Evolutionary conservation across 1,140 invertebrate genomes (phyloP).

Genomic region (Ridgeia piscesae): DNA sequence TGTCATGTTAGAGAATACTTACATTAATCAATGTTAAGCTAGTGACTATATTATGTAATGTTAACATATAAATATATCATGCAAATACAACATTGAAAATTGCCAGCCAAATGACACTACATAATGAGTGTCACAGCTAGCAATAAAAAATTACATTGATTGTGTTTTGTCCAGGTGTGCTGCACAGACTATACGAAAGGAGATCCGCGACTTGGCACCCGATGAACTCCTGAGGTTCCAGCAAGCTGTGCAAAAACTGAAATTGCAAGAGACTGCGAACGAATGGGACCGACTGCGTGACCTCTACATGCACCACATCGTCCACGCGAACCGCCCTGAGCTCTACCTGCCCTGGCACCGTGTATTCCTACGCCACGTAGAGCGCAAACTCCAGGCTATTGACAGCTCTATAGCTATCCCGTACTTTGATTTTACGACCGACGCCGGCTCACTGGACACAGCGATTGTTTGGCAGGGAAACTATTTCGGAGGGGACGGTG

Average conservation of each 20-base stretch:
- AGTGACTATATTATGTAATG: no score
- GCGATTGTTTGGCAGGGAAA: constrained; percentile 52
- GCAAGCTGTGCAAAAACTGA: constrained; percentile 41
- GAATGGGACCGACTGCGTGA: constrained; percentile 49
- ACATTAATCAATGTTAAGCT: no score
- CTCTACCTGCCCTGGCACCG: constrained; percentile 52
- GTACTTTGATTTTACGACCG: constrained; percentile 55
- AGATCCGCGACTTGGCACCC: constrained; percentile 47
- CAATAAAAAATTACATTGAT: not conserved
- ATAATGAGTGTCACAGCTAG: no score
- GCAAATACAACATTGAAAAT: no score
- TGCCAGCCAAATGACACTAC: no score
- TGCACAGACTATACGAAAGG: constrained; percentile 40
- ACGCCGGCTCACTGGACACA: constrained; percentile 44
- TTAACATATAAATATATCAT: no score
- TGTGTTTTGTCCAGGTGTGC: constrained; percentile 36
- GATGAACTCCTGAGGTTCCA: constrained; percentile 46
- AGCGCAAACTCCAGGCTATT: constrained; percentile 47
- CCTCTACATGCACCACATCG: constrained; percentile 48
- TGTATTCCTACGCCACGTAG: constrained; percentile 43
- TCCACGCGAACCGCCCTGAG: constrained; percentile 46
- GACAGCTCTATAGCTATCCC: constrained; percentile 49
- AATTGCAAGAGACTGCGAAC: constrained; percentile 36
- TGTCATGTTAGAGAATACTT: no score
- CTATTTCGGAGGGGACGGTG: constrained; percentile 43